Percentiles rank a stretch among this genome's conserved stretches.
These are phyloP conservation scores for Drosophila miranda DNA, from an alignment of 1,140 invertebrate species.

Conservation along the genomic window DNA sequence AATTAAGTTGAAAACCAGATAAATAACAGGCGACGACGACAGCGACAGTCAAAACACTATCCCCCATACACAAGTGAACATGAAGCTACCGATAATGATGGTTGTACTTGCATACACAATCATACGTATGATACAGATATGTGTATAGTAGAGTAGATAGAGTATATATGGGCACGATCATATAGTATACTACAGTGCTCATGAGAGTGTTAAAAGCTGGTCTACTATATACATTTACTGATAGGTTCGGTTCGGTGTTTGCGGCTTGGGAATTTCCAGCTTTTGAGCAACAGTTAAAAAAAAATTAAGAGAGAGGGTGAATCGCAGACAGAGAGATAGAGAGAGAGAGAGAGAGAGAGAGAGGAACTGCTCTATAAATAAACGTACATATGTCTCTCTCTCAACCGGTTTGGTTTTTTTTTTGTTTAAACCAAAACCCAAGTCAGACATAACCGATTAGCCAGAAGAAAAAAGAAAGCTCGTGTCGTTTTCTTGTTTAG, in stretches of 20 bases:
- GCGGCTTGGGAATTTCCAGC: conserved; percentile 72
- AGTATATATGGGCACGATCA: no score
- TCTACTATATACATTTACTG: conserved; percentile 36
- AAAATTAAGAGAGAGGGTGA: conserved; percentile 26
- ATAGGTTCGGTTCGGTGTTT: conserved; percentile 46
- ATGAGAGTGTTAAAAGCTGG: conserved; percentile 30
- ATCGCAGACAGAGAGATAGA: background rate
- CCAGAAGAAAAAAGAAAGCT: conserved; percentile 23
- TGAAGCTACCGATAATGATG: conserved; percentile 60
- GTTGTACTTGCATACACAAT: conserved; percentile 34
- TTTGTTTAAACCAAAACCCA: conserved; percentile 15
- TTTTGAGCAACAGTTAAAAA: conserved; percentile 52
- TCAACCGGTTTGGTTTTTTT: conserved; percentile 53
- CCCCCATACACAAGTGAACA: conserved; percentile 24
- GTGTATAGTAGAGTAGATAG: background rate
- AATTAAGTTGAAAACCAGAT: conserved; percentile 35
- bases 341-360: conserved; percentile 1
- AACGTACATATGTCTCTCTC: conserved; percentile 23
- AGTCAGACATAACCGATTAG: conserved; percentile 38
- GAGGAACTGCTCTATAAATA: conserved; percentile 31
- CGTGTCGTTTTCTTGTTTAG: conserved; percentile 8
- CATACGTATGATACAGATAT: conserved; percentile 1
- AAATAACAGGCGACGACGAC: conserved; percentile 23
- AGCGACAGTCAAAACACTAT: conserved; percentile 21
- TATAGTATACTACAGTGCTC: no score